Percentiles rank a stretch among this genome's conserved stretches.
phyloP scores from a whole-genome alignment of 2,797 vertebrate species.

The Falco novaeseelandiae region DNA sequence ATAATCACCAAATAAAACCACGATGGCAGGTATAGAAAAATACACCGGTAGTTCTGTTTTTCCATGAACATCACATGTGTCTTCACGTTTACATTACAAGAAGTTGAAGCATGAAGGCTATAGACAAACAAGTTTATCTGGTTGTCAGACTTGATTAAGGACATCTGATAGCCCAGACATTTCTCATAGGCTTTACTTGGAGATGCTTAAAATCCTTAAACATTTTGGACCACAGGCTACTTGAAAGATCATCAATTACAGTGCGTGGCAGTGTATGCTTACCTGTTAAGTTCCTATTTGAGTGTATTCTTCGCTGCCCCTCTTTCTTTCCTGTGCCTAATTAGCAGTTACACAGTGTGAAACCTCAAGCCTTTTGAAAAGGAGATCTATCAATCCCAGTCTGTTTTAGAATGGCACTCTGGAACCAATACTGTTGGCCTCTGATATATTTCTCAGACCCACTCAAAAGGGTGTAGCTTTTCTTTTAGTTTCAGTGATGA shows the following conservation, averaged over 20 bases:
- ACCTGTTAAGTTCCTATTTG: background rate
- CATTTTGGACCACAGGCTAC: background rate
- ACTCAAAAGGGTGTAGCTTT: background rate
- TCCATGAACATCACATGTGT: background rate
- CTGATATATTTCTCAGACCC: background rate
- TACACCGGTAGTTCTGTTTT: background rate
- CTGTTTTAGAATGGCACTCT: background rate
- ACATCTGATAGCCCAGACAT: background rate
- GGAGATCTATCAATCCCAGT: background rate
- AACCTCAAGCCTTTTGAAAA: background rate
- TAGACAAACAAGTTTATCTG: background rate
- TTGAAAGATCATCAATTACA: background rate
- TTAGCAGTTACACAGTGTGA: background rate
- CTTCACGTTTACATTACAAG: background rate
- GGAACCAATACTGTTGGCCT: background rate
- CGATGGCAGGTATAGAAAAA: background rate
- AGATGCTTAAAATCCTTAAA: background rate
- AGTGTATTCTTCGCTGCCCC: background rate
- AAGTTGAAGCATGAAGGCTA: background rate
- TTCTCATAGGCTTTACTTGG: background rate
- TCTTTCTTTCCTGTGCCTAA: background rate
- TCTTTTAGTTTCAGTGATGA: background rate
- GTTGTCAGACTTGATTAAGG: background rate
- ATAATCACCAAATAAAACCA: background rate
- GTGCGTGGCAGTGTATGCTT: background rate